Conservation (phyloP, 2,888 invertebrate species). For the Phyto melanocephala region DNA sequence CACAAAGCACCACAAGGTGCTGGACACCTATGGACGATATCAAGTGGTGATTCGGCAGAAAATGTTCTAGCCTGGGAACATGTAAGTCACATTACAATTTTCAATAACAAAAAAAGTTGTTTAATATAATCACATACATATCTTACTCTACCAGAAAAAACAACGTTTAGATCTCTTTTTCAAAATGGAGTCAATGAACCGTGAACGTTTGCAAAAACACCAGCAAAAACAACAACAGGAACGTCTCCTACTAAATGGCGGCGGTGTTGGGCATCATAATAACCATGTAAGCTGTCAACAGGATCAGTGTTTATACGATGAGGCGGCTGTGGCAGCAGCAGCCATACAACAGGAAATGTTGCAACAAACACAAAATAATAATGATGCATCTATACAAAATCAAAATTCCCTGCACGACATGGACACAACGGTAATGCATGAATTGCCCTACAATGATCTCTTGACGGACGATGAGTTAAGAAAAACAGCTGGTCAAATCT, state of each 20-base stretch:
- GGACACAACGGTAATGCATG: slow-evolving; percentile 34
- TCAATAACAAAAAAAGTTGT: too few relatives aligned
- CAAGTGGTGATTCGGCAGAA: slow-evolving; percentile 82
- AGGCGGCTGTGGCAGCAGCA: slow-evolving; percentile 77
- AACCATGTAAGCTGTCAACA: slow-evolving; percentile 61
- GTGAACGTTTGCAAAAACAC: slow-evolving; percentile 75
- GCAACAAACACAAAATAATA: slow-evolving; percentile 66
- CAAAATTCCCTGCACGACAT: slow-evolving; percentile 40
- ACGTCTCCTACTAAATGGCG: slow-evolving; percentile 56
- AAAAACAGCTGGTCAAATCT: slow-evolving; percentile 82
- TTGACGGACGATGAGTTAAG: slow-evolving; percentile 79
- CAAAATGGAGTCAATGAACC: slow-evolving; percentile 79
- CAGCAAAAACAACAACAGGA: slow-evolving; percentile 69
- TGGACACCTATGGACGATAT: slow-evolving; percentile 93
- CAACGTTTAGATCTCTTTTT: slow-evolving; percentile 81
- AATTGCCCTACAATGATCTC: slow-evolving; percentile 72
- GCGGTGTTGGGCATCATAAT: slow-evolving; percentile 46
- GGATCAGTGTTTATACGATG: slow-evolving; percentile 72
- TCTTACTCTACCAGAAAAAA: slow-evolving; percentile 77
- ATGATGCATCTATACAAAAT: slow-evolving; percentile 46
- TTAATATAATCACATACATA: too few relatives aligned
- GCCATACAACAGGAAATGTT: slow-evolving; percentile 76
- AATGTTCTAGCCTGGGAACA: slow-evolving; percentile 81
- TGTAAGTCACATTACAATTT: slow-evolving; percentile 76
- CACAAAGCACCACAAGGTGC: slow-evolving; percentile 92